Evolutionary conservation across 2,797 vertebrate species (phyloP), one percentile per base, ranked within the genome.

Genomic region (Coluber constrictor): DNA sequence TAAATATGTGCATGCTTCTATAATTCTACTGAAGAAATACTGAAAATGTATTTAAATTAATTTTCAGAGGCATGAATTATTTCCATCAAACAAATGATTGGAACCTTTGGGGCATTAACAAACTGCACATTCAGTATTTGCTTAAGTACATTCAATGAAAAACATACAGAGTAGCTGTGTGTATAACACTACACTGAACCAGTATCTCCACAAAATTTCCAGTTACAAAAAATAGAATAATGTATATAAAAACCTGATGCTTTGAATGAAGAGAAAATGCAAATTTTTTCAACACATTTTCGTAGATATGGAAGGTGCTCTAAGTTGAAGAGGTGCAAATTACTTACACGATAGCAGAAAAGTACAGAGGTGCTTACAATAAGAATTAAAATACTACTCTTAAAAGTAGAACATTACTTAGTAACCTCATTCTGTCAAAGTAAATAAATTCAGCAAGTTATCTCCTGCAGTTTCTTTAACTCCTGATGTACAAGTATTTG

Each of bases 401-500:
- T 37, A 86, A 32, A 37, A 57, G 51, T n/a, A 47, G 54, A 27
- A 47, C 6, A 32, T 60, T 66, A 47, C 43, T 23, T 55, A 25
- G 25, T 55, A 63, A 88, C 47, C 89, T 89, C 37, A 74, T 57
- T 93, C 29, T 87, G 91, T 91, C 87, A 16, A 87, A 57, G 90
- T 93, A 83, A 57, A 91, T 11, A 20, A 93, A 55, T 51, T 32
- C 51, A 90, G 55, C 89, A 89, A 88, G 59, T 88, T 60, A 60
- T 88, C 13, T 59, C 32, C 57, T 47, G 23, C 57, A 89, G 37
- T 89, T 89, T 89, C 57, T 89, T 61, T 89, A 60, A 60, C n/a
- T 88, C 87, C 20, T 60, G 20, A 60, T 43, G 11, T 59, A 57
- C 37, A 60, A 88, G 32, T 61, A 32, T 51, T 90, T 93, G 25